phyloP scores from a whole-genome alignment of 2,888 invertebrate species.

The Macaria liturata region DNA sequence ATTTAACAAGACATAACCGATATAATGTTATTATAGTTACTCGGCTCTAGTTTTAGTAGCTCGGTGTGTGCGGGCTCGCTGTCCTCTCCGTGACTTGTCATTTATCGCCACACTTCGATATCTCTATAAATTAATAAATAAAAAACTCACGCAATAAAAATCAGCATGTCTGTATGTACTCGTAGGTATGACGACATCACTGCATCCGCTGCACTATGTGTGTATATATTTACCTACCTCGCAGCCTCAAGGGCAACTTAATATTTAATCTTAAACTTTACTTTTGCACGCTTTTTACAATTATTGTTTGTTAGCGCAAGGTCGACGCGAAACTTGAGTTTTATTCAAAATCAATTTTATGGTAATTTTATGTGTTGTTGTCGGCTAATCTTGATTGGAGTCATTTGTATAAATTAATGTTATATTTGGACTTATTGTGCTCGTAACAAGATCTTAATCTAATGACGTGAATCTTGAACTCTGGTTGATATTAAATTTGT shows the following conservation, averaged over 20 bases:
- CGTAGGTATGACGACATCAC: slow-evolving; percentile 23
- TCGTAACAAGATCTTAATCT: no score
- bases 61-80: background rate
- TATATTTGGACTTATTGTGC: no score
- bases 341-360: slow-evolving; percentile 14
- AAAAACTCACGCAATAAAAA: slow-evolving; percentile 12
- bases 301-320: slow-evolving; percentile 11
- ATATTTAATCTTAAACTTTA: slow-evolving; percentile 22
- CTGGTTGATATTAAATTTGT: no score
- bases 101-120: slow-evolving; percentile 14
- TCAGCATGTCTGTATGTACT: slow-evolving; percentile 23
- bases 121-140: slow-evolving; percentile 11
- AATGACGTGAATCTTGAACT: no score
- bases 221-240: slow-evolving; percentile 17
- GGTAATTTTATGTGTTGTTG: slow-evolving; percentile 5
- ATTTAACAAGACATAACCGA: no score
- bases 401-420: no score
- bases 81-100: slow-evolving; percentile 6
- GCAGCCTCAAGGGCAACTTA: slow-evolving; percentile 24
- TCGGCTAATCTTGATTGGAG: no score
- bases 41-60: background rate
- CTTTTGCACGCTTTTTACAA: slow-evolving; percentile 24
- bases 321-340: slow-evolving; percentile 14
- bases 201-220: slow-evolving; percentile 28
- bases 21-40: no score